Conservation (phyloP, 2,888 invertebrate genomes). For the Margaritifera margaritifera region DNA sequence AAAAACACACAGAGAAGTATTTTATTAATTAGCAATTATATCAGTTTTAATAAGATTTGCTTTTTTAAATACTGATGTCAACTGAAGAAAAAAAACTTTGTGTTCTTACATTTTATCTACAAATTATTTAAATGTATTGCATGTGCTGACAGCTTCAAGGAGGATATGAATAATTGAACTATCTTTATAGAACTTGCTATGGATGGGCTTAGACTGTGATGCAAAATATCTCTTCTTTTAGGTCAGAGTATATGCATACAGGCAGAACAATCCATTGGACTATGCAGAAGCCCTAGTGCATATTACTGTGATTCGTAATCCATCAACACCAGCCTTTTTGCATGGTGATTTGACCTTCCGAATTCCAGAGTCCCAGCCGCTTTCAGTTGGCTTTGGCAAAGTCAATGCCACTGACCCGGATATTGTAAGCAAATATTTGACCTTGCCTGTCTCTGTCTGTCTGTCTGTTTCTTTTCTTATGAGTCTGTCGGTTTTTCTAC, state of each 20-base stretch:
- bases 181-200: not conserved
- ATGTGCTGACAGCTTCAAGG: not conserved
- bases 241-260: conserved; percentile 35
- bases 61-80: too few species aligned
- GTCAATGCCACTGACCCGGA: conserved; percentile 65
- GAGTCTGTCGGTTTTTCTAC: not conserved
- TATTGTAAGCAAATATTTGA: conserved; percentile 41
- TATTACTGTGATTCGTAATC: conserved; percentile 58
- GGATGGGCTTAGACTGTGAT: not conserved
- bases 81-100: too few species aligned
- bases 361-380: conserved; percentile 49
- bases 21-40: too few species aligned
- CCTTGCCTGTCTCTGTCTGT: conserved; percentile 1
- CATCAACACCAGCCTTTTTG: conserved; percentile 49
- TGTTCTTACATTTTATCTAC: too few species aligned
- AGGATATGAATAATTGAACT: not conserved
- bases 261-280: conserved; percentile 26
- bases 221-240: conserved; percentile 8
- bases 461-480: not conserved
- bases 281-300: conserved; percentile 37
- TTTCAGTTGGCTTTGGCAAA: conserved; percentile 47
- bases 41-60: too few species aligned
- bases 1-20: too few species aligned
- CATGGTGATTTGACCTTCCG: conserved; percentile 39
- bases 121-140: too few species aligned